Conservation (phyloP, 2,888 invertebrate genomes). For the Chaetogeoica ovagalla region DNA sequence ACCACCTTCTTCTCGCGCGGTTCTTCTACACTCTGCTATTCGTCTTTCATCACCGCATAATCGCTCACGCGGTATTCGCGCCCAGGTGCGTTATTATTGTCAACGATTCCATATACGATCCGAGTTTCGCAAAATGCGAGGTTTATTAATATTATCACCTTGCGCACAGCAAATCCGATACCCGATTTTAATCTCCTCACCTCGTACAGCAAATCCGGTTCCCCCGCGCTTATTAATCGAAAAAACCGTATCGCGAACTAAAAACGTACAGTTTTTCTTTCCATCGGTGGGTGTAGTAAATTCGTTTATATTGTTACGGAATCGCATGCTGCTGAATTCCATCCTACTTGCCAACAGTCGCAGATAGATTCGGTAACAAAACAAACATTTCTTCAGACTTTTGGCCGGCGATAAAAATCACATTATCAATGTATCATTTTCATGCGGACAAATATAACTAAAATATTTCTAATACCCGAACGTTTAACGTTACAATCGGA, state of each 20-base stretch:
- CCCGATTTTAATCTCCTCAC: background rate
- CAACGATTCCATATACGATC: background rate
- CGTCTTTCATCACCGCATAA: background rate
- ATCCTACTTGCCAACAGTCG: too few relatives aligned
- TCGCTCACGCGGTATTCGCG: background rate
- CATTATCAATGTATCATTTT: too few relatives aligned
- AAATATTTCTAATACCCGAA: too few relatives aligned
- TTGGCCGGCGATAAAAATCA: too few relatives aligned
- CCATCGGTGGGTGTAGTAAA: too few relatives aligned
- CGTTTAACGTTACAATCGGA: too few relatives aligned
- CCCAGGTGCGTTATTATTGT: conserved; percentile 32
- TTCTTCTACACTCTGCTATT: background rate
- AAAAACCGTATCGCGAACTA: background rate
- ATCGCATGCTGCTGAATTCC: background rate
- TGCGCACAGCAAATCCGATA: background rate
- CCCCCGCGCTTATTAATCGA: background rate
- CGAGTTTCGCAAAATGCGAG: background rate
- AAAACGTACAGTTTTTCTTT: background rate
- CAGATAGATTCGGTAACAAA: too few relatives aligned
- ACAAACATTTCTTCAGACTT: too few relatives aligned
- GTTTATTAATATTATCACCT: background rate
- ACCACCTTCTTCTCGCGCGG: too few relatives aligned
- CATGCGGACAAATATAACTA: too few relatives aligned
- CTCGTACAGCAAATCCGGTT: background rate
- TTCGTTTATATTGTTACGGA: too few relatives aligned